Evolutionary conservation across 1,140 invertebrate genomes (phyloP).

Genomic region (Battus philenor): DNA sequence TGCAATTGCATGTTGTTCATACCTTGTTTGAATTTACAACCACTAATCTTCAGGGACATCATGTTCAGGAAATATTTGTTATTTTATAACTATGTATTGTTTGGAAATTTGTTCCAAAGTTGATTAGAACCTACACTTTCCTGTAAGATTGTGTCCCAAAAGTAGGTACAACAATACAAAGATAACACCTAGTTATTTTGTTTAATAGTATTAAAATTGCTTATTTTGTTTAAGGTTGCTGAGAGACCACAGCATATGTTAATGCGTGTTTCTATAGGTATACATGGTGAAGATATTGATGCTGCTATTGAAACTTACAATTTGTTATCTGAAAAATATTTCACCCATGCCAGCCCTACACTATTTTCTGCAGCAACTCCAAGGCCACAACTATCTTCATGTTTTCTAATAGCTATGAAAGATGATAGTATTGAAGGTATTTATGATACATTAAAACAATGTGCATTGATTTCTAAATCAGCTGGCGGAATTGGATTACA

Average conservation of each 20-base stretch:
- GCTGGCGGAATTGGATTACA: constrained; percentile 98
- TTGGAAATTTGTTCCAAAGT: no score
- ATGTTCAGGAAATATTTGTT: no score
- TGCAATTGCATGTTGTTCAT: no score
- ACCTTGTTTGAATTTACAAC: no score
- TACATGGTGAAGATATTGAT: constrained; percentile 96
- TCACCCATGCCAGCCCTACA: constrained; percentile 98
- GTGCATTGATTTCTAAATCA: constrained; percentile 97
- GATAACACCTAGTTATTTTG: not conserved
- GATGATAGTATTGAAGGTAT: constrained; percentile 99
- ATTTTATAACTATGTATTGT: no score
- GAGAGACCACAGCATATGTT: constrained; percentile 99
- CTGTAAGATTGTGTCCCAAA: no score
- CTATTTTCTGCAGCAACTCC: constrained; percentile 96
- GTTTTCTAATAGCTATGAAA: constrained; percentile 96
- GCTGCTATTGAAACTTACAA: constrained; percentile 98
- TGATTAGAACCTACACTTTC: no score
- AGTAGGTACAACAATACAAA: no score
- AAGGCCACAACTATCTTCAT: constrained; percentile 95
- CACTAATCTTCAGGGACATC: no score
- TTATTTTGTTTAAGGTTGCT: constrained; percentile 78
- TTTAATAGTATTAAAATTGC: not conserved
- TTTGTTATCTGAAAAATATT: constrained; percentile 95
- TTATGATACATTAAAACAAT: constrained; percentile 95
- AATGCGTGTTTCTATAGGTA: constrained; percentile 98